Evolutionary conservation across 53 echinoderm and acorn worm genomes (phyloP), one percentile per base, ranked within the genome.

Genomic region (Hippasteria phrygiana): DNA sequence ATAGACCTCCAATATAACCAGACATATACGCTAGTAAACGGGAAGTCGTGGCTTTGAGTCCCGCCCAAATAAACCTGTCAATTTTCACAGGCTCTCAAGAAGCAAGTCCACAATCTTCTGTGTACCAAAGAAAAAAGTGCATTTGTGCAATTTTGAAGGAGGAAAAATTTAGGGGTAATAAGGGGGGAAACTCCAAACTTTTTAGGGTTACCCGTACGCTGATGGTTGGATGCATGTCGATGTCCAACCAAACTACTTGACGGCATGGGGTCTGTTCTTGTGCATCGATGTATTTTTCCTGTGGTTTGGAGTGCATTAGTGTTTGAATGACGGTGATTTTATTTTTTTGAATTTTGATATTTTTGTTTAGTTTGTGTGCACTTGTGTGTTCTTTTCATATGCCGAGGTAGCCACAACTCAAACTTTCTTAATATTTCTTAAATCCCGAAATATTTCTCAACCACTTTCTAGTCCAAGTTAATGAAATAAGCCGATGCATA

Each of bases 241-340:
- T 33, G 28, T 76, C 42, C 9, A 17, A 48, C 50, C 31, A 69
- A 69, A 18, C 13, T n/a, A 76, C 34, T 78, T 20, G 28, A 56
- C 28, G 43, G 82, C 82, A 82, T 82, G 82, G 82, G 78, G 78
- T 13, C 41, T 81, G 42, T 54, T 27, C 18, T 32, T 80, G 78
- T 80, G 62, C 28, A 41, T 77, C 7, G 33, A 36, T 55, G 37
- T 40, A 75, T 18, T 78, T 18, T 47, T 76, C 1, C 16, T 78
- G 18, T 78, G 78, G 78, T 47, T 78, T 78, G 78, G 33, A 78
- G 59, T 78, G 78, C 78, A 78, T 82, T 37, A 43, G 45, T 82
- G 82, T 65, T 45, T 66, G 82, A 82, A 65, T 65, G 64, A 56
- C 59, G 59, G 78, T 55, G 78, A 36, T 65, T 27, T 40, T 59